Percentiles rank a stretch among this genome's conserved stretches.
These are phyloP conservation scores for Machaerirhynchus nigripectus DNA, from an alignment of 2,113 vertebrate genomes.

Conservation along the genomic window DNA sequence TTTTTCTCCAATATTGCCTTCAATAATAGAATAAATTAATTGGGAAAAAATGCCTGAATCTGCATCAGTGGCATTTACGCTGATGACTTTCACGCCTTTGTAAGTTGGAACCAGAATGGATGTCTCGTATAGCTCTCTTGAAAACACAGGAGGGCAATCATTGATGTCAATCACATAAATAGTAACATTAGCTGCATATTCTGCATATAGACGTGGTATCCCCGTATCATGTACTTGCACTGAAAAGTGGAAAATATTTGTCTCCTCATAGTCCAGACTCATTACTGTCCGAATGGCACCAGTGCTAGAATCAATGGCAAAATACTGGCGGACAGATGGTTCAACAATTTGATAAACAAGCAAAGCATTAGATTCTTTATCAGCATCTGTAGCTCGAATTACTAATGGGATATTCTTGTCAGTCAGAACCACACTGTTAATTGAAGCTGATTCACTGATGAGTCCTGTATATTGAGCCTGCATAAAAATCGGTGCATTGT, in stretches of 20 bases:
- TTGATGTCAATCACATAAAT: constrained; percentile 91
- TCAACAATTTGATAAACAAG: constrained; percentile 95
- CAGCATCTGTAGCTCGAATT: constrained; percentile 87
- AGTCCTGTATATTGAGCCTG: constrained; percentile 85
- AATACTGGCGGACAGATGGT: constrained; percentile 88
- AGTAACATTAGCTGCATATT: constrained; percentile 90
- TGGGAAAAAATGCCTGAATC: constrained; percentile 88
- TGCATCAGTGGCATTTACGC: constrained; percentile 85
- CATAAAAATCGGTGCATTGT: constrained; percentile 86
- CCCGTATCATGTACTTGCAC: constrained; percentile 95
- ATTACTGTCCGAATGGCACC: constrained; percentile 87
- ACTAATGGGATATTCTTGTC: constrained; percentile 86
- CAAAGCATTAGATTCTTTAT: constrained; percentile 88
- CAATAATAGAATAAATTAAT: constrained; percentile 89
- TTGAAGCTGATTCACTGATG: constrained; percentile 86
- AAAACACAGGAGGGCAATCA: constrained; percentile 90
- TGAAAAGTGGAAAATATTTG: constrained; percentile 85
- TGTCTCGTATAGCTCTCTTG: constrained; percentile 82
- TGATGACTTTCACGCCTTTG: constrained; percentile 87
- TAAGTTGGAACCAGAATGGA: constrained; percentile 88
- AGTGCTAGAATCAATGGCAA: constrained; percentile 92
- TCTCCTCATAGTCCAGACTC: constrained; percentile 89
- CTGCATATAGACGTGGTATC: constrained; percentile 85
- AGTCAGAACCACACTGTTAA: constrained; percentile 90
- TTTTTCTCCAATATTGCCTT: constrained; percentile 97